Conservation (phyloP, 2,888 invertebrate genomes). For the Lycaena phlaeas region DNA sequence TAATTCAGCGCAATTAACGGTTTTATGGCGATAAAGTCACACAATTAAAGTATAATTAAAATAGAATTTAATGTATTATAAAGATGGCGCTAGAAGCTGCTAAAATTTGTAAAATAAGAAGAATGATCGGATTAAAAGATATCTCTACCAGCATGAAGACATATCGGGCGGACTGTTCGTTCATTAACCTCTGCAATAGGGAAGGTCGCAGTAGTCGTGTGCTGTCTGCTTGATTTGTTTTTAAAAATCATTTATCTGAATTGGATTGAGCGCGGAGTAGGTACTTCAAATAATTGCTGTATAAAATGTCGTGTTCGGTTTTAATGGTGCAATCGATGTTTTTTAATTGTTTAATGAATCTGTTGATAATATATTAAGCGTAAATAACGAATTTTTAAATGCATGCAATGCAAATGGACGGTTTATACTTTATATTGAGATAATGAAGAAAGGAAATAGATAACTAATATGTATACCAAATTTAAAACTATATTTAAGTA, state of each 20-base stretch:
- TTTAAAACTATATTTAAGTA: too few species aligned
- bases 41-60: neutral
- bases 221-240: constrained; percentile 61
- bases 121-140: neutral
- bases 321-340: constrained; percentile 15
- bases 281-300: constrained; percentile 60
- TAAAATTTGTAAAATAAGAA: neutral
- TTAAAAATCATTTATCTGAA: constrained; percentile 68
- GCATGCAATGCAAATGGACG: too few species aligned
- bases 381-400: too few species aligned
- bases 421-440: too few species aligned
- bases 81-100: too few species aligned
- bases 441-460: too few species aligned
- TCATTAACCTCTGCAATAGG: constrained; percentile 52
- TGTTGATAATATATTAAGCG: neutral
- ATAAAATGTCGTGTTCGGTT: constrained; percentile 56
- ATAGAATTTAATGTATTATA: too few species aligned
- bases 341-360: constrained; percentile 8
- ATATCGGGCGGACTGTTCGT: constrained; percentile 24
- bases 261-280: constrained; percentile 51
- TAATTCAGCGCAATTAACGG: neutral
- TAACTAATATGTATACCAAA: too few species aligned
- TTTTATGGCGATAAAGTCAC: neutral
- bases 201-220: constrained; percentile 42
- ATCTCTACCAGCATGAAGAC: constrained; percentile 6